A percentile compares a stretch with the other conserved stretches of the same genome.
Evolutionary conservation across 2,113 vertebrate genomes (phyloP).

Genomic region (Malurus cyaneus): DNA sequence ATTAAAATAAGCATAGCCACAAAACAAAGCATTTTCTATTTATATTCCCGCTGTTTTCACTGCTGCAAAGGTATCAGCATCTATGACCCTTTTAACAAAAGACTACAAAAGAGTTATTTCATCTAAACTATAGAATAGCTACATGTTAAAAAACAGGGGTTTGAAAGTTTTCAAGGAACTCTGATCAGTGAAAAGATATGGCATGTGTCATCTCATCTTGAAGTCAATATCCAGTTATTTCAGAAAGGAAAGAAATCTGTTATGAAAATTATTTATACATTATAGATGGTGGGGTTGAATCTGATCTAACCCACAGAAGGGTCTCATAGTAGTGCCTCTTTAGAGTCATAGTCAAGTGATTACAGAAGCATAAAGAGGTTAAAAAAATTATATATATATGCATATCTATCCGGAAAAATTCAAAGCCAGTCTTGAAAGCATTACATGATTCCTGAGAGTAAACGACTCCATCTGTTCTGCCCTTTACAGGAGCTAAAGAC

Average conservation of each 20-base stretch:
- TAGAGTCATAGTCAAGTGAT: not conserved
- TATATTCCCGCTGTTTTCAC: not conserved
- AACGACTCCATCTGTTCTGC: not conserved
- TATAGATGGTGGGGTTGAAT: not conserved
- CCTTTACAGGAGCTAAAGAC: not conserved
- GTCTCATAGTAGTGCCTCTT: not conserved
- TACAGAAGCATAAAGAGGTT: not conserved
- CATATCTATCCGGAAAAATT: not conserved
- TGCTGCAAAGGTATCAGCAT: not conserved
- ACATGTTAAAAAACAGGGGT: not conserved
- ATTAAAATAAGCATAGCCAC: not conserved
- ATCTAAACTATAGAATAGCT: not conserved
- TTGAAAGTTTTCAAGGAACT: not conserved
- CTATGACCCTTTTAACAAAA: not conserved
- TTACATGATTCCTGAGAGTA: not conserved
- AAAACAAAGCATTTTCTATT: not conserved
- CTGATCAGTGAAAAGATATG: not conserved
- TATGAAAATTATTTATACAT: not conserved
- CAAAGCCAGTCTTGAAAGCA: not conserved
- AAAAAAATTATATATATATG: not conserved
- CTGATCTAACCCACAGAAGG: not conserved
- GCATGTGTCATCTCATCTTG: not conserved
- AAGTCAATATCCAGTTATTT: not conserved
- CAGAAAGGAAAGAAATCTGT: not conserved
- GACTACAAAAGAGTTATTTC: no score